Evolutionary conservation across 1,140 invertebrate genomes (phyloP).

Genomic region (Formica exsecta): DNA sequence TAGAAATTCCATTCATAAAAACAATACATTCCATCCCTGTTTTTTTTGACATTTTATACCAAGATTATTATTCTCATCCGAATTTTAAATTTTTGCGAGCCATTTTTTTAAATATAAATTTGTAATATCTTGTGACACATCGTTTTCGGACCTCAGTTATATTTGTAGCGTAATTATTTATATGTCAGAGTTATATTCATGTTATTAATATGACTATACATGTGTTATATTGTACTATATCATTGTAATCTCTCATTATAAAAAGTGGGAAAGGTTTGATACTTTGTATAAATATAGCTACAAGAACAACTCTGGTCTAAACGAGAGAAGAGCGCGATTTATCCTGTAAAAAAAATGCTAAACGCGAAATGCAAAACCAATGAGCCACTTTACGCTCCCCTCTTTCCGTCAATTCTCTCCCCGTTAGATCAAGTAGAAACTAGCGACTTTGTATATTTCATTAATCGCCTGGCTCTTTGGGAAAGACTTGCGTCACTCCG

Average conservation of each 20-base stretch:
- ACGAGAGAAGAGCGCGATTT: conserved; percentile 15
- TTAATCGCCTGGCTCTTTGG: conserved; percentile 53
- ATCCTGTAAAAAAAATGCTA: conserved; percentile 12
- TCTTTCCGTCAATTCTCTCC: not conserved
- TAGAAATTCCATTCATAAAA: not conserved
- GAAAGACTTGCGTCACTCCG: conserved; percentile 34
- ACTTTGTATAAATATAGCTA: conserved; percentile 20
- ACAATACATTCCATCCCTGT: not conserved
- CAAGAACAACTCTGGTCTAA: not conserved
- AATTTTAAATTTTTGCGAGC: not conserved
- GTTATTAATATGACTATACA: not conserved
- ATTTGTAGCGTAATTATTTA: conserved; percentile 10
- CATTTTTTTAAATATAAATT: not conserved
- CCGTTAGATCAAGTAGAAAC: conserved; percentile 68
- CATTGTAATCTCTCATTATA: not conserved
- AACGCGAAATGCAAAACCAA: conserved; percentile 23
- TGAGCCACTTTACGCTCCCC: conserved; percentile 54
- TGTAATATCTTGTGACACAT: not conserved
- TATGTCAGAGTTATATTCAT: not conserved
- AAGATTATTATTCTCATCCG: conserved; percentile 7
- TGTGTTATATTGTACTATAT: not conserved
- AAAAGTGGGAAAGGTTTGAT: not conserved
- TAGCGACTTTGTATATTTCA: conserved; percentile 72
- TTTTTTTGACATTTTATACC: not conserved
- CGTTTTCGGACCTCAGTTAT: conserved; percentile 12